These are phyloP conservation scores for Cirrhinus mrigala DNA, from an alignment of 2,797 vertebrate genomes.

Conservation along the genomic window DNA sequence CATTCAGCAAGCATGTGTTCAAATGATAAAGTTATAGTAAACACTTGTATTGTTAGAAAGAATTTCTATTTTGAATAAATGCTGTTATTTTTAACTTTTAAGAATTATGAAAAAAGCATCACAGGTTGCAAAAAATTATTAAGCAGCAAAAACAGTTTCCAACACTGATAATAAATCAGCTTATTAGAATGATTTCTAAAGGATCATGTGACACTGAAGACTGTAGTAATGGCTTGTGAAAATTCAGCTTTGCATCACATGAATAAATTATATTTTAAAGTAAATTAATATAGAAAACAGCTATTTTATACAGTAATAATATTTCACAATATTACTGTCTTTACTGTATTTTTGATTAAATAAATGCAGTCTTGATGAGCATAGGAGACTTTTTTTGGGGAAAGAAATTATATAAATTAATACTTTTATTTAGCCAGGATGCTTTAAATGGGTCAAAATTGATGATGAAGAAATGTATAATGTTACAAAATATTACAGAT, in stretches of 20 bases:
- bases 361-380: neutral
- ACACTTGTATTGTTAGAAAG: neutral
- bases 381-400: neutral
- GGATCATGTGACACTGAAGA: neutral
- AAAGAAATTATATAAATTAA: no score
- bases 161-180: neutral
- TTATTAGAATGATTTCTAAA: neutral
- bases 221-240: neutral
- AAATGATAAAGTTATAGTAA: neutral
- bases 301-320: neutral
- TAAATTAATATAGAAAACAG: neutral
- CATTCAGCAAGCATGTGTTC: neutral
- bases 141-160: neutral
- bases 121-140: neutral
- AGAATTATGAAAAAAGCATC: neutral
- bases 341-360: neutral
- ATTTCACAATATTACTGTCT: neutral
- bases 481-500: no score
- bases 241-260: neutral
- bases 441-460: no score
- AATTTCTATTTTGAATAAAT: neutral
- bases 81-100: neutral
- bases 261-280: neutral
- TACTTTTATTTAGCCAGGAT: no score
- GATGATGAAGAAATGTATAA: no score